Conservation (phyloP, 2,888 invertebrate species). For the Stenotaenia linearis region DNA sequence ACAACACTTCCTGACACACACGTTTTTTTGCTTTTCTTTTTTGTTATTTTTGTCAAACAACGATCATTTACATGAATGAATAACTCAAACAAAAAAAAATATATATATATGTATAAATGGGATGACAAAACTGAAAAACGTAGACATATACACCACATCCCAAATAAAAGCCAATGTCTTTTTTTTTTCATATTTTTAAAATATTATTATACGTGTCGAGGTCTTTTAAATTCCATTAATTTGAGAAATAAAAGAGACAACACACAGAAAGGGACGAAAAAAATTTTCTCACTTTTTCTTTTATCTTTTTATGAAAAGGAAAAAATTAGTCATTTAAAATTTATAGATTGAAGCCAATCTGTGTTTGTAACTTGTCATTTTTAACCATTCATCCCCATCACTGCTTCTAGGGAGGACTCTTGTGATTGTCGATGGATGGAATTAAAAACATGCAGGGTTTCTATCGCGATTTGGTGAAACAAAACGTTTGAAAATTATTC, state of each 20-base stretch:
- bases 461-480: background rate
- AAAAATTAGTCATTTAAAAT: background rate
- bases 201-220: constrained; percentile 11
- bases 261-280: constrained; percentile 11
- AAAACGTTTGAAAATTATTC: background rate
- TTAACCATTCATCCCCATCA: constrained; percentile 28
- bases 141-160: constrained; percentile 23
- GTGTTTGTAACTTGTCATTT: constrained; percentile 1
- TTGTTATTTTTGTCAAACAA: constrained; percentile 5
- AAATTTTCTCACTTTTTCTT: background rate
- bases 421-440: constrained; percentile 32
- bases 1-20: constrained; percentile 24
- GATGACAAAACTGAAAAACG: constrained; percentile 15
- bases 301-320: background rate
- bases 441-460: constrained; percentile 30
- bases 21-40: background rate
- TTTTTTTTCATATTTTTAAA: background rate
- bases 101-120: too few relatives aligned
- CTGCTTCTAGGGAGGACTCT: constrained; percentile 27
- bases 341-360: constrained; percentile 21
- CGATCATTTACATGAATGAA: constrained; percentile 24
- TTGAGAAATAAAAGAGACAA: constrained; percentile 13
- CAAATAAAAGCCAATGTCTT: constrained; percentile 21
- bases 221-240: background rate
- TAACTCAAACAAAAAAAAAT: background rate